Evolutionary conservation across 2,797 vertebrate genomes (phyloP).

Genomic region (Coccyzus lansbergi): DNA sequence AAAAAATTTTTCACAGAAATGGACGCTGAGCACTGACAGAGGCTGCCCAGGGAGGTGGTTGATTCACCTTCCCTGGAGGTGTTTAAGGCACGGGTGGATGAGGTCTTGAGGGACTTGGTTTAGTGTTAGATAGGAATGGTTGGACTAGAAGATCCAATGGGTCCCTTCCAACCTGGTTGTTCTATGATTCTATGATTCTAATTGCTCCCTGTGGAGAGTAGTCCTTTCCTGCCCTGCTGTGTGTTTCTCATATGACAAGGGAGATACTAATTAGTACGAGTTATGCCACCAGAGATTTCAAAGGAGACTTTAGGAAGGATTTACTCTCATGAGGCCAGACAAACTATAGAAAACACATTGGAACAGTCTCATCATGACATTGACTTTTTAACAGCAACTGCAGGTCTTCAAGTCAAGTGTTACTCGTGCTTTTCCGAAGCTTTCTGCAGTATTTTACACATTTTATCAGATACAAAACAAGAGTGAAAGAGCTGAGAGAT

Average conservation of each 20-base stretch:
- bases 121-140: too few relatives aligned
- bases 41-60: too few relatives aligned
- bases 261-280: background rate
- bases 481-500: background rate
- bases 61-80: too few relatives aligned
- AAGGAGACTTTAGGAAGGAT: background rate
- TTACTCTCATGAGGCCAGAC: background rate
- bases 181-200: too few relatives aligned
- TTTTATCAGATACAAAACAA: background rate
- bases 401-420: background rate
- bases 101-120: too few relatives aligned
- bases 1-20: too few relatives aligned
- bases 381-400: background rate
- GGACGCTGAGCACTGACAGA: too few relatives aligned
- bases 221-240: background rate
- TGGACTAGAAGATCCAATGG: too few relatives aligned
- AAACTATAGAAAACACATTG: background rate
- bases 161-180: too few relatives aligned
- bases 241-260: background rate
- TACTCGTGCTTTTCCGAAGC: background rate
- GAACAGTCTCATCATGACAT: background rate
- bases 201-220: too few relatives aligned
- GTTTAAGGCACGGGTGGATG: too few relatives aligned
- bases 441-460: background rate
- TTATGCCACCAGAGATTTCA: background rate